Evolutionary conservation across 1,140 invertebrate species (phyloP), one percentile per base, ranked within the genome.

Genomic region (Trachelipus rathkii): DNA sequence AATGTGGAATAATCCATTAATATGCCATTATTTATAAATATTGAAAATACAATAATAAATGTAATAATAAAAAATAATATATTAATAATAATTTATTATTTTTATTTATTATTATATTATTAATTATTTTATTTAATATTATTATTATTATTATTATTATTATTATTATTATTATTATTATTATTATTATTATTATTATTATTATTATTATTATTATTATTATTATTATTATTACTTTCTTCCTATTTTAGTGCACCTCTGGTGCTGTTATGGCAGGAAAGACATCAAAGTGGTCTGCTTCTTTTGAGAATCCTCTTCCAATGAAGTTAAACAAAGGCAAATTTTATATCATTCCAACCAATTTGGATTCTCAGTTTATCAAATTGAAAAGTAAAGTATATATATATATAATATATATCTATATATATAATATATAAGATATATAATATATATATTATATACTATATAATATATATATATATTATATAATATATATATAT

Each of bases 251-350:
- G 75, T 88, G 87, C 0, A 88, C 89, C 21, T 88, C 50, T 60
- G 50, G 19, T 19, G 1, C 11, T 3, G 50, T 92, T 0, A 83
- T 88, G 0, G 88, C 91, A 10, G 89, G 88, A 7, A 84, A 90
- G 81, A 87, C 89, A 77, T 87, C 93, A 23, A 87, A 87, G 50
- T 91, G 90, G 0, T 88, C 87, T 8, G 87, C 93, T 3, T 90
- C 88, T n/a, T 87, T 96, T n/a, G 88, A 86, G 72, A 96, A 96
- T 86, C 93, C 94, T 0, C 82, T 96, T 71, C 92, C 93, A 0
- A 87, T 92, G 33, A 85, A 89, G 0, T 84, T 96, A 74, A 93
- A 87, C 77, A 91, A 90, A 77, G 90, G 92, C 66, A 85, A 89
- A 76, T 94, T 95, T 83, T 87, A 89, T 0, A 88, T 96, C 75